Evolutionary conservation across 2,888 invertebrate genomes (phyloP).

Genomic region (Acanthosepion esculentum): DNA sequence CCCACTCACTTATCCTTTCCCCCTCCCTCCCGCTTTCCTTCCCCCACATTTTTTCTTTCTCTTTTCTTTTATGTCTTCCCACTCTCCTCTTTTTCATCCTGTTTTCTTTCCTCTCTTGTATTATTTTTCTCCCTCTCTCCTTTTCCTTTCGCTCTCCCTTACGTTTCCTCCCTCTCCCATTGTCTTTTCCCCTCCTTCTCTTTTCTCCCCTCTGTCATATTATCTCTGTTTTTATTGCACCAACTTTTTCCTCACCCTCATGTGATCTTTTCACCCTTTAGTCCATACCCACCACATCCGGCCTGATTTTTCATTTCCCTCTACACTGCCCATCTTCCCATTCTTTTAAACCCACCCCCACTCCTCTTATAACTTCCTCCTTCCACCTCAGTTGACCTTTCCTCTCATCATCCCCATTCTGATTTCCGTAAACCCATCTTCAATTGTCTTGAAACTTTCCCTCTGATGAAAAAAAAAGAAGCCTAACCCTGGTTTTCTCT

Average conservation of each 20-base stretch:
- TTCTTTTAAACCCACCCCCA: too few relatives aligned
- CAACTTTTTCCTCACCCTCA: neutral
- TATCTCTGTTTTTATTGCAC: neutral
- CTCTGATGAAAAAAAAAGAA: too few relatives aligned
- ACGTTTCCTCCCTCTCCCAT: neutral
- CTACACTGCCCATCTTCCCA: too few relatives aligned
- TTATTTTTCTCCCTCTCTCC: neutral
- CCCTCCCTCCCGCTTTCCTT: neutral
- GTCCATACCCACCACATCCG: too few relatives aligned
- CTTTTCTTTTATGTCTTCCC: neutral
- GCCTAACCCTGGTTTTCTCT: too few relatives aligned
- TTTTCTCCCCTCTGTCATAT: neutral
- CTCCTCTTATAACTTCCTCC: neutral
- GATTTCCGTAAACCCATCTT: too few relatives aligned
- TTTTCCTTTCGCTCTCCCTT: too few relatives aligned
- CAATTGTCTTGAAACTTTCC: too few relatives aligned
- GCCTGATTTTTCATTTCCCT: too few relatives aligned
- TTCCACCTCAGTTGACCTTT: too few relatives aligned
- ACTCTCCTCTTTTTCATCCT: neutral
- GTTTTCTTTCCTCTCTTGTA: neutral
- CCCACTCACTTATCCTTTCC: neutral
- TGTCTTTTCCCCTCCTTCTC: neutral
- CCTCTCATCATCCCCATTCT: too few relatives aligned
- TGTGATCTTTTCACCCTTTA: too few relatives aligned
- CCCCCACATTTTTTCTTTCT: neutral